Evolutionary conservation across 2,888 invertebrate genomes (phyloP).

Genomic region (Spilarctia lutea): DNA sequence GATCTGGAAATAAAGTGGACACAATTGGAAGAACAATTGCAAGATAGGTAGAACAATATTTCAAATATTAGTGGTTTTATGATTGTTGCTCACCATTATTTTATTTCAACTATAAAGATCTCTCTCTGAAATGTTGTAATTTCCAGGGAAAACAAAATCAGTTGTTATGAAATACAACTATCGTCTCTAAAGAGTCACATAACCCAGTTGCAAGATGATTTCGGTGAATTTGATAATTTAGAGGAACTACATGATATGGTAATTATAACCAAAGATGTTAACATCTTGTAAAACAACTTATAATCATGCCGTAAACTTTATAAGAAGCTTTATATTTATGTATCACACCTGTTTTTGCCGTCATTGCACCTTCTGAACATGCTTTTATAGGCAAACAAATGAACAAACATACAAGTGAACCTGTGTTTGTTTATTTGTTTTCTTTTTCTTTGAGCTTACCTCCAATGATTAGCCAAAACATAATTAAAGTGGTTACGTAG

Average conservation of each 20-base stretch:
- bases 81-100: background rate
- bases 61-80: background rate
- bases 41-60: conserved; percentile 60
- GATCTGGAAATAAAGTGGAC: conserved; percentile 66
- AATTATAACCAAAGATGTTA: background rate
- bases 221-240: conserved; percentile 72
- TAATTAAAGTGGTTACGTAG: background rate
- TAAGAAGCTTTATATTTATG: no score
- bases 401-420: no score
- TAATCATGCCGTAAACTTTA: background rate
- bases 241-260: conserved; percentile 71
- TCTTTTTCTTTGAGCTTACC: background rate
- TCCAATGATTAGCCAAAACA: background rate
- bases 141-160: conserved; percentile 72
- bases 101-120: background rate
- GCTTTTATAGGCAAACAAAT: no score
- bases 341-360: no score
- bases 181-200: conserved; percentile 68
- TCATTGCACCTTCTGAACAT: no score
- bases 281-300: background rate
- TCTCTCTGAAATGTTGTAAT: background rate
- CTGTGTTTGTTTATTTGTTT: no score
- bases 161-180: conserved; percentile 70
- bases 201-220: conserved; percentile 67
- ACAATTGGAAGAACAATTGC: conserved; percentile 63